Base-by-base conservation (phyloP, 2,797 vertebrate genomes). In the Pangasius krempfi region DNA sequence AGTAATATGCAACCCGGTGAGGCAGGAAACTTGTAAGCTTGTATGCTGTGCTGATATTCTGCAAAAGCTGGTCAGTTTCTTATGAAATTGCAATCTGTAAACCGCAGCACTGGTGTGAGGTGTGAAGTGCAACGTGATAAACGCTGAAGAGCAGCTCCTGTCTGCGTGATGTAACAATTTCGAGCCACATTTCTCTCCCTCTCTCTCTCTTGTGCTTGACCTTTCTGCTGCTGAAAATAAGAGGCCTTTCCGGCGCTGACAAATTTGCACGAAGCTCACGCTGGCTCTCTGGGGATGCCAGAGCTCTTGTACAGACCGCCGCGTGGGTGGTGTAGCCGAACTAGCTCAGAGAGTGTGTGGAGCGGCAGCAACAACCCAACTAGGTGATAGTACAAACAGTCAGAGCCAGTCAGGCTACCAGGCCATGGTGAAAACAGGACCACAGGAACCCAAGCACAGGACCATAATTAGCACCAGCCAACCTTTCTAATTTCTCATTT, bases 201-300 rank as follows among this genome's bases (percentile, higher is more conserved):
- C 44, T 66, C 50, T 56, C 66, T 78, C 82, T 66, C 72, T 44
- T 47, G 20, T 40, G 16, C 50, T 25, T 80, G 83, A 85, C 88
- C 88, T 85, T 85, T 75, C 70, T 84, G 73, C 73, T 68, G 84
- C 68, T 89, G 88, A 72, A 81, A 72, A 86, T 50, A 80, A 78
- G 68, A 78, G 64, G 76, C 56, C 56, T 88, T 91, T 91, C 89
- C 89, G 86, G 86, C 22, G 44, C 30, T 78, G 81, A 88, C 73
- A 84, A 85, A 88, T 87, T 81, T 88, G 84, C 86, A 72, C 79
- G 22, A 62, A 75, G 89, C 84, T 89, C 88, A 84, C 54, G 86
- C 76, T 62, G 44, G 33, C 70, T 80, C 56, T 91, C 78, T 84
- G 70, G 80, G 83, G 86, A 68, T 81, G 84, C n/a, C 30, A 81